Conservation (phyloP, 2,113 vertebrate genomes). For the Festucalex cinctus region DNA sequence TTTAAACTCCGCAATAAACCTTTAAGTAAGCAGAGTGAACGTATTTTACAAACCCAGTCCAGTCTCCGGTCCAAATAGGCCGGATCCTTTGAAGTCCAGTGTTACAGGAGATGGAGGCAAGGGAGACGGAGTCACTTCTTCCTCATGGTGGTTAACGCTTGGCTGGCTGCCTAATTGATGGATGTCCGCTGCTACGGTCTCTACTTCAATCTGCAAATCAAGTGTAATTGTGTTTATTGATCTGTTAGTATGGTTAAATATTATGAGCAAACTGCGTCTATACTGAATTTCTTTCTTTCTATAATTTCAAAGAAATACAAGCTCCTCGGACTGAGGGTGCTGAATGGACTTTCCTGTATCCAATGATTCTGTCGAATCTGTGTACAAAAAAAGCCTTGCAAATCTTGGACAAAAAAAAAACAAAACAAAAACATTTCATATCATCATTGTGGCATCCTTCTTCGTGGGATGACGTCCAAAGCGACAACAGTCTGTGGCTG, state of each 20-base stretch:
- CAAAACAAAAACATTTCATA: too few species aligned
- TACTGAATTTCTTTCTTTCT: too few species aligned
- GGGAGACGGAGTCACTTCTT: conserved; percentile 27
- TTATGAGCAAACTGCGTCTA: background rate
- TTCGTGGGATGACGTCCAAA: too few species aligned
- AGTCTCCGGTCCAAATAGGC: conserved; percentile 53
- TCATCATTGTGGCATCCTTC: too few species aligned
- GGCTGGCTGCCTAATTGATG: conserved; percentile 1
- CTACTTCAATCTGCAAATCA: conserved; percentile 44
- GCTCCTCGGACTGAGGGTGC: too few species aligned
- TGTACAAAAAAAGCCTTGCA: too few species aligned
- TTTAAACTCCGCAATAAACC: background rate
- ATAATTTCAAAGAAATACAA: too few species aligned
- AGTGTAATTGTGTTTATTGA: background rate
- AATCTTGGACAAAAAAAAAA: too few species aligned
- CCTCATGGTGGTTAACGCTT: conserved; percentile 4
- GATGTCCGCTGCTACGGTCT: conserved; percentile 41
- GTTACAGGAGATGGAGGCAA: conserved; percentile 1
- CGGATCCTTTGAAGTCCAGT: conserved; percentile 40
- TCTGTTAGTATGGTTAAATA: background rate
- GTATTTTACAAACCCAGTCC: conserved; percentile 57
- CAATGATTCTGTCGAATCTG: too few species aligned
- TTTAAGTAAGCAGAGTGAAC: background rate
- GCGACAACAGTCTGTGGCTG: too few species aligned
- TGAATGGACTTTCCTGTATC: too few species aligned